Evolutionary conservation across 2,888 invertebrate species (phyloP), one percentile per base, ranked within the genome.

Genomic region (Amorpha juglandis): DNA sequence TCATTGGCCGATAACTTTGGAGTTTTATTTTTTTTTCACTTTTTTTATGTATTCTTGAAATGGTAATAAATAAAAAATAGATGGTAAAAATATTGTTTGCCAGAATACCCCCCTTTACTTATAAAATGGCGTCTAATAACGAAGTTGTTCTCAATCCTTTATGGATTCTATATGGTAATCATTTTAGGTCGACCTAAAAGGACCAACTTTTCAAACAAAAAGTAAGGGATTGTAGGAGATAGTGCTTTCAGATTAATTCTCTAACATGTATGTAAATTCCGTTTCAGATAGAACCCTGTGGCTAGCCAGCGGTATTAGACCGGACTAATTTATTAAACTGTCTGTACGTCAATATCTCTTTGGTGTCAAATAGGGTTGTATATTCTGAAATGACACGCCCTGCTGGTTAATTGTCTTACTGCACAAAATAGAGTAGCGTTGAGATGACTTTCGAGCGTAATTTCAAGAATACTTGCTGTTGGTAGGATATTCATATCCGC

Each of bases 281-380:
- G 42, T 58, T 58, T 42, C 9, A 6, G 16, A 19, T 11, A 38
- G 19, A 6, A n/a, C 19, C 19, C 12, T 42, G 27, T 27, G 27
- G 27, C 27, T 27, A 27, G 27, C 27, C 27, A 12, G 9, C 11
- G 12, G 38, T 12, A 21, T 38, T 58, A 58, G 38, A 42, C 42
- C 19, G 14, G 19, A 19, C 38, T 58, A 58, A 58, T 58, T 42
- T 58, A 58, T 42, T 42, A 42, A 35, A 42, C 42, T 38, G 42
- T 16, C 35, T 12, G 12, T 38, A 3, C 0, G n/a, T 27, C 27
- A 2, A 16, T 14, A 33, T n/a, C n/a, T 35, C n/a, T 55, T 55
- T 1, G 4, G 35, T 48, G 48, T 48, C n/a, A 3, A 6, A n/a
- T 48, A 1, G 14, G n/a, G 6, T 6, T n/a, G 0, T 38, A 9